Evolutionary conservation across 2,113 vertebrate species (phyloP), one percentile per base, ranked within the genome.

Genomic region (Cercocebus atys): DNA sequence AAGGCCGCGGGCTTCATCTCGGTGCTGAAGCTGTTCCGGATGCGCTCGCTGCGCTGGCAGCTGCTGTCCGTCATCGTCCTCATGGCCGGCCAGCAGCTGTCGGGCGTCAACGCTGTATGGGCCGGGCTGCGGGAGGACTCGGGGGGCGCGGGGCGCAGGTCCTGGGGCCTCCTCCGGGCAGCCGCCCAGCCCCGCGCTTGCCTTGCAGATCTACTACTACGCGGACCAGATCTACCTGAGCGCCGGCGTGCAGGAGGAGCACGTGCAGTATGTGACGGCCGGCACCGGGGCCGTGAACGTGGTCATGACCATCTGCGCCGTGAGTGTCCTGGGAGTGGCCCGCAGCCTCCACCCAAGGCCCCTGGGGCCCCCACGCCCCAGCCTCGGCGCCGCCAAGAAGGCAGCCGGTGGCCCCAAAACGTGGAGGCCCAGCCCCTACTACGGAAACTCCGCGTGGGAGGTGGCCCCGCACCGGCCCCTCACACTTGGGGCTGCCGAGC

Each of bases 71-170:
- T 99, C 95, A 59, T 99, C 0, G 40, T 99, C 94, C 98, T 99
- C 98, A 99, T 98, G 97, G 99, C 98, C 97, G 99, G 99, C 47
- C 99, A 99, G 98, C 99, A 99, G 99, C 99, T 99, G 95, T 99
- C 99, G 0, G 99, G 99, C 25, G 96, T 99, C 92, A 99, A 99
- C 0, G 99, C 95, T 90, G 99, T 99, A 98, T 97, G 98, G 38
- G 45, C 45, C 2, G 0, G 17, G 18, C 66, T 16, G 47, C 1
- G 0, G 20, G 43, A 64, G 61, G 61, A 12, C 61, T 32, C 32
- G 1, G 45, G 1, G 40, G 52, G 1, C 5, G 0, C 6, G 8
- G 0, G 17, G 10, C 20, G 9, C 66, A 38, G 70, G 12, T 27
- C 1, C 4, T 3, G 7, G 70, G 12, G n/a, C 52, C 4, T 3